Conservation (phyloP, 2,113 vertebrate species). For the Tachuris rubrigastra region DNA sequence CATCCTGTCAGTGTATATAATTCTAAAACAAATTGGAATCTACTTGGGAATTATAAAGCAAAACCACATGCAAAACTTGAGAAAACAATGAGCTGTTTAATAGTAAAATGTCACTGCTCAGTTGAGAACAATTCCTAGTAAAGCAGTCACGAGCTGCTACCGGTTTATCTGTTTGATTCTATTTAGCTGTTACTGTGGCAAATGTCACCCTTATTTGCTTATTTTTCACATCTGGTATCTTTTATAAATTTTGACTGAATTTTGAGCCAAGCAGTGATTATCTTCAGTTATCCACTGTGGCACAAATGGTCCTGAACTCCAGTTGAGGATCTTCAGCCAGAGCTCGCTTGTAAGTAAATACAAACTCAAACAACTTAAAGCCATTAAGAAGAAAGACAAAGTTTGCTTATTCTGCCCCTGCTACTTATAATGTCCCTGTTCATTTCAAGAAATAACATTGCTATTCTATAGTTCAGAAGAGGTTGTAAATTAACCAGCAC, state of each 20-base stretch:
- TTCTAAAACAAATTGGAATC: not conserved
- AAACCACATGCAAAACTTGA: not conserved
- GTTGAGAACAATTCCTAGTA: not conserved
- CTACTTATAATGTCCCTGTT: not conserved
- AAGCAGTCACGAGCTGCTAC: not conserved
- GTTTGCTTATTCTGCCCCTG: not conserved
- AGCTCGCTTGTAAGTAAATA: not conserved
- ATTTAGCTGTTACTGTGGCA: not conserved
- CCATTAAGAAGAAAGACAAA: not conserved
- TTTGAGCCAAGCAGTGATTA: not conserved
- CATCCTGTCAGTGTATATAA: not conserved
- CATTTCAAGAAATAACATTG: slow-evolving; percentile 45
- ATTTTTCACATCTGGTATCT: not conserved
- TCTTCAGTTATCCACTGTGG: not conserved
- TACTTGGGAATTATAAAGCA: not conserved
- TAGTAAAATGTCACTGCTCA: not conserved
- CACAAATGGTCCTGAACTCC: not conserved
- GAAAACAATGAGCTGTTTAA: not conserved
- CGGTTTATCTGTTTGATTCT: not conserved
- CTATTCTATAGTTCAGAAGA: slow-evolving; percentile 12
- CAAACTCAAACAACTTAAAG: not conserved
- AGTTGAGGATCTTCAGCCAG: not conserved
- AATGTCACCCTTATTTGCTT: not conserved
- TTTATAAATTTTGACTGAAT: not conserved
- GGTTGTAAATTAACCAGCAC: slow-evolving; percentile 47